phyloP scores from a whole-genome alignment of 2,797 vertebrate genomes.

The Echiichthys vipera region DNA sequence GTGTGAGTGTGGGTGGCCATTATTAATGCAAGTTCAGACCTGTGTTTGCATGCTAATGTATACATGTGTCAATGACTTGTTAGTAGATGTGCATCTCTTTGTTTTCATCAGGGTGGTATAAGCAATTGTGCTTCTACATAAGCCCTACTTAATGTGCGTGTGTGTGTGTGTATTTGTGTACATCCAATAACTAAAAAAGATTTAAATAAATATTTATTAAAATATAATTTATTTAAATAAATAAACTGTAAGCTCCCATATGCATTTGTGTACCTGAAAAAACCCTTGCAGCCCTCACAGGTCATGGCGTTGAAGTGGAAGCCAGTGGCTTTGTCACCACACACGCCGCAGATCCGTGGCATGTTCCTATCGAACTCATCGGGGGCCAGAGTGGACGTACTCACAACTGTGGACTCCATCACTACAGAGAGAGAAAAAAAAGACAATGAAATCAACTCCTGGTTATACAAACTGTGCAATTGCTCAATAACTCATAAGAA shows the following conservation, averaged over 20 bases:
- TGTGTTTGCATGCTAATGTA: conserved; percentile 46
- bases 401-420: conserved; percentile 88
- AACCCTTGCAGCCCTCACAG: conserved; percentile 98
- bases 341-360: conserved; percentile 95
- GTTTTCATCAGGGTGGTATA: conserved; percentile 7
- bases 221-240: no score
- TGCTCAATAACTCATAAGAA: conserved; percentile 6
- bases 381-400: conserved; percentile 86
- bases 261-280: conserved; percentile 90
- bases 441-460: not conserved
- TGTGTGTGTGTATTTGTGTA: not conserved
- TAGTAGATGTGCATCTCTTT: conserved; percentile 29
- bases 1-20: conserved; percentile 24
- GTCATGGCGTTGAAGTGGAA: conserved; percentile 99
- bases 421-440: conserved; percentile 67
- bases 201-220: no score
- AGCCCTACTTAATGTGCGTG: not conserved
- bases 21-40: conserved; percentile 27
- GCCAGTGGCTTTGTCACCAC: conserved; percentile 95
- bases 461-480: conserved; percentile 12
- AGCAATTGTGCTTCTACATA: conserved; percentile 7
- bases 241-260: not conserved
- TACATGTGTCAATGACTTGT: conserved; percentile 32
- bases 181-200: no score
- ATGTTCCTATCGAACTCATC: conserved; percentile 92